These are phyloP conservation scores for Lapara coniferarum DNA, from an alignment of 2,888 invertebrate species.

Conservation along the genomic window DNA sequence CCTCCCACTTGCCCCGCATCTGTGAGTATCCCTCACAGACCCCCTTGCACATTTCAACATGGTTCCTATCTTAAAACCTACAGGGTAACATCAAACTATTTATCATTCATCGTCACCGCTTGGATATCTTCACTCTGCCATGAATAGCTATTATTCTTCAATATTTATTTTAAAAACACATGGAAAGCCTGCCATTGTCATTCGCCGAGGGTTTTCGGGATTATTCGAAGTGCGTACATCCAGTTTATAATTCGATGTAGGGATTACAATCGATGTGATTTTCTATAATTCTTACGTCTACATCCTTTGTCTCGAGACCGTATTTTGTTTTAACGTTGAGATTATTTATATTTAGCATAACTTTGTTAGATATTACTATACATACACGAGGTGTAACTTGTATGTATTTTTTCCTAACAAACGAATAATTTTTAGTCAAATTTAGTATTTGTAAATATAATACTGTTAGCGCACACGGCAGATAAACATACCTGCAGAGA, in stretches of 20 bases:
- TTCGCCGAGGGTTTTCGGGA: too few species aligned
- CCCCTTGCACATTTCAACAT: neutral
- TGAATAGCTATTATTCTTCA: too few species aligned
- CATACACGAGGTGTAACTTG: too few species aligned
- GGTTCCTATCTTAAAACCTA: neutral
- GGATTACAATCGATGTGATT: too few species aligned
- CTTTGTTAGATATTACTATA: neutral
- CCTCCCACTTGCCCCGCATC: conserved; percentile 42
- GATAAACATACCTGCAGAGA: conserved; percentile 17
- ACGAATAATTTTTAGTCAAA: neutral
- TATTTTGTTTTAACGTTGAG: too few species aligned
- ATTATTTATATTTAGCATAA: neutral
- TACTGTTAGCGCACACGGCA: neutral
- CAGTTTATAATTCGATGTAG: too few species aligned
- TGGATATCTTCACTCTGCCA: too few species aligned
- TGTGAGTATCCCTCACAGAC: neutral
- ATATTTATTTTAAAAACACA: too few species aligned
- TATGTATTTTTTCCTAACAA: neutral
- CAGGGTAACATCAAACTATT: neutral
- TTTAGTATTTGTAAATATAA: neutral
- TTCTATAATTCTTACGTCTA: too few species aligned
- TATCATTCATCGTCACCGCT: neutral
- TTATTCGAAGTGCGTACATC: too few species aligned
- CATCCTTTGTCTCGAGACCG: too few species aligned
- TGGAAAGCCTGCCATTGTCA: too few species aligned